These are phyloP conservation scores for Leptinotarsa juncta DNA, from an alignment of 2,888 invertebrate genomes.

Conservation along the genomic window DNA sequence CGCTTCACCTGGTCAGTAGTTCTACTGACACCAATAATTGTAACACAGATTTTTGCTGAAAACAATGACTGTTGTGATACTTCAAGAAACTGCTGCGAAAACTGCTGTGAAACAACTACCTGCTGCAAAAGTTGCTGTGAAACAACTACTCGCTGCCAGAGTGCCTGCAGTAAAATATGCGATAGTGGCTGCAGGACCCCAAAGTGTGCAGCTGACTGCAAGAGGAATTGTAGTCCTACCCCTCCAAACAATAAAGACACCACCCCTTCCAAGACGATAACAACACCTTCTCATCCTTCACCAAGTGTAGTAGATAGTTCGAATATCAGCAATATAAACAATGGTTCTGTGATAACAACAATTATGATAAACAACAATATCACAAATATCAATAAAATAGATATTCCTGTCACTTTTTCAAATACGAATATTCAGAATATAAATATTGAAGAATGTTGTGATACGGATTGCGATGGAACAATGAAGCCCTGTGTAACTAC, in stretches of 20 bases:
- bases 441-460: not conserved
- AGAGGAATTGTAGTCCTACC: not conserved
- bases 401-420: slow-evolving; percentile 38
- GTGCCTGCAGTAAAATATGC: not conserved
- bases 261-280: not conserved
- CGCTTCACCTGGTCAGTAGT: not conserved
- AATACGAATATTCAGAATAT: slow-evolving; percentile 28
- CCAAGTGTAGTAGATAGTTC: not conserved
- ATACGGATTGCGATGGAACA: too few species aligned
- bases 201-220: not conserved
- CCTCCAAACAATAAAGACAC: not conserved
- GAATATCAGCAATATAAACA: slow-evolving; percentile 22
- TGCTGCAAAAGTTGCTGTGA: not conserved
- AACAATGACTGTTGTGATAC: not conserved
- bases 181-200: not conserved
- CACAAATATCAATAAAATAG: slow-evolving; percentile 34
- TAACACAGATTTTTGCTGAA: not conserved
- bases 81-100: not conserved
- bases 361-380: slow-evolving; percentile 37
- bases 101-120: not conserved
- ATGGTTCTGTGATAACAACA: slow-evolving; percentile 14
- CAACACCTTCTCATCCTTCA: not conserved
- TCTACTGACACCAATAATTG: not conserved
- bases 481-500: too few species aligned
- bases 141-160: not conserved